Conservation (phyloP, 2,797 vertebrate species). For the Atherinosoma microstoma region DNA sequence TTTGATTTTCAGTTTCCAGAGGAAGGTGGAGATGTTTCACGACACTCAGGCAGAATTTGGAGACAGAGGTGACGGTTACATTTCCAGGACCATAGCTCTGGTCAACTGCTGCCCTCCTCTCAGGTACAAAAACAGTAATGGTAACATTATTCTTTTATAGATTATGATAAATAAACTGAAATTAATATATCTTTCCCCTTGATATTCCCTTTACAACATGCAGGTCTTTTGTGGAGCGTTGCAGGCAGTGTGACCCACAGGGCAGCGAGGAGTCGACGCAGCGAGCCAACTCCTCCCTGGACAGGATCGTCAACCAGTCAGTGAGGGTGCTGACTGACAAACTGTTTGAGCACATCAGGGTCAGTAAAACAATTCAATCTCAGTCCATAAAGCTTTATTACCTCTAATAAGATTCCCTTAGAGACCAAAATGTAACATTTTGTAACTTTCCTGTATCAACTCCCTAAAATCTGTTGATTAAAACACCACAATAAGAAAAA, state of each 20-base stretch:
- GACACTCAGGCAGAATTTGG: constrained; percentile 84
- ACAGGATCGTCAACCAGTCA: constrained; percentile 87
- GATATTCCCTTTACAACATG: background rate
- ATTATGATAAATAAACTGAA: background rate
- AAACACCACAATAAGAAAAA: background rate
- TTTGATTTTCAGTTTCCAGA: constrained; percentile 87
- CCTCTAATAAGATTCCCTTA: background rate
- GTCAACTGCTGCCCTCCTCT: constrained; percentile 93
- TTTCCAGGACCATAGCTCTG: constrained; percentile 87
- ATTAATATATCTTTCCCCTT: background rate
- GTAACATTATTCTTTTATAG: background rate
- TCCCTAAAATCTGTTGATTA: background rate
- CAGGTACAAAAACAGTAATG: constrained; percentile 78
- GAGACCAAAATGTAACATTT: background rate
- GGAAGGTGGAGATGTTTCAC: constrained; percentile 90
- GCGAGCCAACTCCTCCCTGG: constrained; percentile 85
- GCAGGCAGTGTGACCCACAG: constrained; percentile 87
- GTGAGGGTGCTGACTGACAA: constrained; percentile 86
- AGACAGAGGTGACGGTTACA: constrained; percentile 82
- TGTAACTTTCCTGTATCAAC: background rate
- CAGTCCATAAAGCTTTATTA: background rate
- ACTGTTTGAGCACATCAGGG: constrained; percentile 92
- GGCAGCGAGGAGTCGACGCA: constrained; percentile 85
- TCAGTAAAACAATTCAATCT: constrained; percentile 60
- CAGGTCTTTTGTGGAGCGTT: constrained; percentile 89